Evolutionary conservation across 2,888 invertebrate genomes (phyloP).

Genomic region (Drosophila bunnanda): DNA sequence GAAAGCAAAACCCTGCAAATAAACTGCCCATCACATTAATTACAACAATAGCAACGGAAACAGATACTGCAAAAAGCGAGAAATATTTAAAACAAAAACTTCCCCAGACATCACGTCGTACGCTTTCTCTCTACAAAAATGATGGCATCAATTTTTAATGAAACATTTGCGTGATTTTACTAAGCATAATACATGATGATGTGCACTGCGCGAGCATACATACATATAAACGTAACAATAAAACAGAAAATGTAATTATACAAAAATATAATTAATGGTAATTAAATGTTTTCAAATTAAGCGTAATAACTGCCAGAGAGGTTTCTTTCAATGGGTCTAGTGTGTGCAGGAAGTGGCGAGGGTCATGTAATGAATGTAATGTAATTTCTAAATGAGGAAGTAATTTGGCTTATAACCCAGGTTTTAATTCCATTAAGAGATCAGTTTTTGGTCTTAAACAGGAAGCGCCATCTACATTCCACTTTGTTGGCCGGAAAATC

Average conservation of each 20-base stretch:
- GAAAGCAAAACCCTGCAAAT: constrained; percentile 1
- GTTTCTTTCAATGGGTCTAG: constrained; percentile 1
- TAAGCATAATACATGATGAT: constrained; percentile 56
- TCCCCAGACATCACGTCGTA: constrained; percentile 39
- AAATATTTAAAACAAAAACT: constrained; percentile 15
- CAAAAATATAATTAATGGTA: constrained; percentile 77
- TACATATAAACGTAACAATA: constrained; percentile 57
- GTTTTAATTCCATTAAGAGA: background rate
- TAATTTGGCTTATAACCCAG: constrained; percentile 9
- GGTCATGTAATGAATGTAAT: constrained; percentile 9
- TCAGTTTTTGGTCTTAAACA: background rate
- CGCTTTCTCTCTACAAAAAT: constrained; percentile 54
- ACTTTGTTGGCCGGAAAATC: constrained; percentile 2
- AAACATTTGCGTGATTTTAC: constrained; percentile 76
- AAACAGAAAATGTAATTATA: constrained; percentile 72
- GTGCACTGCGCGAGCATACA: constrained; percentile 39
- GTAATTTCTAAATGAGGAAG: constrained; percentile 22
- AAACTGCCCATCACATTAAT: constrained; percentile 30
- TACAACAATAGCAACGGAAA: constrained; percentile 35
- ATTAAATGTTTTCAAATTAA: constrained; percentile 77
- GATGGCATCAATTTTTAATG: constrained; percentile 63
- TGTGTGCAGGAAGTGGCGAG: constrained; percentile 20
- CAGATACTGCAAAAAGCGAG: constrained; percentile 4
- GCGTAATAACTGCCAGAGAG: constrained; percentile 44
- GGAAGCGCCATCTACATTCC: constrained; percentile 24